phyloP scores from a whole-genome alignment of 2,888 invertebrate genomes.

The Hydriomena furcata region DNA sequence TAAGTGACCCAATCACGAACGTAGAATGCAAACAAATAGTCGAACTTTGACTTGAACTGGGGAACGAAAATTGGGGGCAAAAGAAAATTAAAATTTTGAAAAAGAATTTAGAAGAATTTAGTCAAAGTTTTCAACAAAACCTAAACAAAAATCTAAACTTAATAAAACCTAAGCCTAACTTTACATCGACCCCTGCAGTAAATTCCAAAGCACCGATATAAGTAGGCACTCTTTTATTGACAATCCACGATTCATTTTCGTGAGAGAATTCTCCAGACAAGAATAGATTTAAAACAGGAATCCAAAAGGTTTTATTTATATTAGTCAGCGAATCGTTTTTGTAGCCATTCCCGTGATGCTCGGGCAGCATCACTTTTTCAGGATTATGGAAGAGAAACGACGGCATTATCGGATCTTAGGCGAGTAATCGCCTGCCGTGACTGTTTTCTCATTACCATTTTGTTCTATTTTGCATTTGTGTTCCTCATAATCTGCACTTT shows the following conservation, averaged over 20 bases:
- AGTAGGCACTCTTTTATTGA: constrained; percentile 7
- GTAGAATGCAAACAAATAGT: too few species aligned
- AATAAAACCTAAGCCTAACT: neutral
- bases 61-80: too few species aligned
- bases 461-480: constrained; percentile 44
- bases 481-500: constrained; percentile 17
- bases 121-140: too few species aligned
- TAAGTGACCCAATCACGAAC: too few species aligned
- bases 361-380: constrained; percentile 70
- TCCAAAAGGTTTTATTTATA: constrained; percentile 62
- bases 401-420: constrained; percentile 74
- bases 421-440: constrained; percentile 64
- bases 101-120: too few species aligned
- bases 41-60: too few species aligned
- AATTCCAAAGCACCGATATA: constrained; percentile 14
- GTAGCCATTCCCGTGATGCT: constrained; percentile 56
- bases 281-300: constrained; percentile 58
- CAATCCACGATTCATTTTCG: constrained; percentile 33
- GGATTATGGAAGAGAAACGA: constrained; percentile 78
- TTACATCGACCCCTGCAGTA: neutral
- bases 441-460: constrained; percentile 70
- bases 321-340: constrained; percentile 60
- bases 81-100: too few species aligned
- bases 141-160: too few species aligned
- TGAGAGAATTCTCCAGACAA: constrained; percentile 39